A percentile compares a stretch with the other conserved stretches of the same genome.
Evolutionary conservation across 2,797 vertebrate genomes (phyloP).

Genomic region (Ibycter americanus): DNA sequence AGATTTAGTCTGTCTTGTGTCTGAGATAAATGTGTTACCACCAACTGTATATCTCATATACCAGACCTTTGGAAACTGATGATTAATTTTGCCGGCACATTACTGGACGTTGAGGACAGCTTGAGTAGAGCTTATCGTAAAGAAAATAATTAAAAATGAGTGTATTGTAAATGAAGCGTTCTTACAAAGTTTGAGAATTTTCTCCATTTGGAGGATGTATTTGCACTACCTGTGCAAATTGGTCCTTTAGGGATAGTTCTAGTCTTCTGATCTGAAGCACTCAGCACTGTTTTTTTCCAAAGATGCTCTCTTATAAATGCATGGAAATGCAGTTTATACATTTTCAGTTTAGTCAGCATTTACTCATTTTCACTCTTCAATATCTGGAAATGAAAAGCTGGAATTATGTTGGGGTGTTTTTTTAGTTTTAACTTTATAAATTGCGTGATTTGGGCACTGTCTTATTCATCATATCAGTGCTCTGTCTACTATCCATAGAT

Average conservation of each 20-base stretch:
- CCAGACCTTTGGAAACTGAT: neutral
- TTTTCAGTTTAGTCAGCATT: neutral
- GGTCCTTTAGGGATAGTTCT: neutral
- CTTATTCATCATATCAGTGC: neutral
- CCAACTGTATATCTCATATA: neutral
- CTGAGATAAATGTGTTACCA: neutral
- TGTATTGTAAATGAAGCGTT: neutral
- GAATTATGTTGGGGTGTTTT: neutral
- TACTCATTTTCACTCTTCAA: neutral
- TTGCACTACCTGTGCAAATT: neutral
- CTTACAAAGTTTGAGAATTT: neutral
- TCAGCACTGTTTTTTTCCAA: fast-evolving
- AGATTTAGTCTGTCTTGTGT: neutral
- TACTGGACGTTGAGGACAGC: neutral
- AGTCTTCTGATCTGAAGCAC: neutral
- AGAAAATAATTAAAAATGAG: neutral
- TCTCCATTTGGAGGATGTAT: neutral
- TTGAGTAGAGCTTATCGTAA: neutral
- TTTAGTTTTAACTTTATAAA: neutral
- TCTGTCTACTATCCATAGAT: neutral
- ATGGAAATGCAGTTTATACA: neutral
- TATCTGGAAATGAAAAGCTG: neutral
- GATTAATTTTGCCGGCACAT: neutral
- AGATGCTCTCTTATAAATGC: neutral
- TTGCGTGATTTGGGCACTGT: neutral